Conservation (phyloP, 2,888 invertebrate genomes). For the Amphipoea oculea region DNA sequence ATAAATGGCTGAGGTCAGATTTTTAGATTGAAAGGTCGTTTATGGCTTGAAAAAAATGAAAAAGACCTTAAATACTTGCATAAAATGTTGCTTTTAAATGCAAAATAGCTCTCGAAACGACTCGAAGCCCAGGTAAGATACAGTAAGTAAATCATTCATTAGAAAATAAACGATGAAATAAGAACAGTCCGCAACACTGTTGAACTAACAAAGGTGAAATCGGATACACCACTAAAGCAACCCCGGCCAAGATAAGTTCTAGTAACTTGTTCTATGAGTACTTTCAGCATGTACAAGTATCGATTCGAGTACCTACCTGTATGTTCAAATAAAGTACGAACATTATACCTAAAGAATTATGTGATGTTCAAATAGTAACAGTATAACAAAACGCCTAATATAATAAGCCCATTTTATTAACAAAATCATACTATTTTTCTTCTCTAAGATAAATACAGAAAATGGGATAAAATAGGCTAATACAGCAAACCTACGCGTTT, state of each 20-base stretch:
- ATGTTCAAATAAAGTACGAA: conserved; percentile 5
- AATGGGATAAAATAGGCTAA: conserved; percentile 27
- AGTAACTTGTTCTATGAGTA: conserved; percentile 8
- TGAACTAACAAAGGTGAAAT: conserved; percentile 19
- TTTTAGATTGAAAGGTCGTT: neutral
- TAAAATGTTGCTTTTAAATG: neutral
- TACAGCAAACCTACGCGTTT: conserved; percentile 51
- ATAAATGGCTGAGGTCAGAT: neutral
- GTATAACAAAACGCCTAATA: neutral
- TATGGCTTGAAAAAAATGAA: too few species aligned
- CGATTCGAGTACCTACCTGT: conserved; percentile 10
- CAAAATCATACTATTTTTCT: conserved; percentile 12
- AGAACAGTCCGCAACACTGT: neutral
- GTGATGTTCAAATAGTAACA: conserved; percentile 5
- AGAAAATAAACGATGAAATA: neutral
- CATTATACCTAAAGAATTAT: neutral
- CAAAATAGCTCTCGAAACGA: neutral
- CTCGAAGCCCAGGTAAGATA: neutral
- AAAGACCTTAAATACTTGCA: neutral
- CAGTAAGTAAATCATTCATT: too few species aligned
- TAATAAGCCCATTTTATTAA: conserved; percentile 3
- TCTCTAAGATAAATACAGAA: conserved; percentile 42
- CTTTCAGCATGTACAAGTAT: conserved; percentile 16
- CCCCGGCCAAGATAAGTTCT: neutral
- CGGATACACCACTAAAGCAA: conserved; percentile 4